Evolutionary conservation across 1,140 invertebrate genomes (phyloP).

Genomic region (Tenebrio molitor): DNA sequence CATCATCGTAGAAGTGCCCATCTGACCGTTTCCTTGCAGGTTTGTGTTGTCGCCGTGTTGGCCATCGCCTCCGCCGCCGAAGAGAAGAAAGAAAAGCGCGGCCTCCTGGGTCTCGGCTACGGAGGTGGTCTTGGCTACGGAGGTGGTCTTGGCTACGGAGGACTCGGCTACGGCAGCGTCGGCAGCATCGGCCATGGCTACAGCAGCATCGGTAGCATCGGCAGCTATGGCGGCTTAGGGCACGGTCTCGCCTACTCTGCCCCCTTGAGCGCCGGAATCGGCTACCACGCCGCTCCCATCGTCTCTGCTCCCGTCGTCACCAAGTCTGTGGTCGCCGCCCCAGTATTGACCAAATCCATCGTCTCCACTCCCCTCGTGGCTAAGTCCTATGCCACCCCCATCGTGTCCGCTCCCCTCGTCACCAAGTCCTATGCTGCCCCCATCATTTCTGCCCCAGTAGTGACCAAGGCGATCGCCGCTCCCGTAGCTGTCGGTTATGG

Average conservation of each 20-base stretch:
- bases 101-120: slow-evolving; percentile 51
- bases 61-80: slow-evolving; percentile 49
- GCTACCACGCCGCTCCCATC: slow-evolving; percentile 9
- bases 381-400: slow-evolving; percentile 48
- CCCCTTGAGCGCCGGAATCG: slow-evolving; percentile 29
- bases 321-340: slow-evolving; percentile 42
- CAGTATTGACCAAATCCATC: slow-evolving; percentile 44
- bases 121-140: slow-evolving; percentile 45
- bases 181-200: no score
- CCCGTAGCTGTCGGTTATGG: slow-evolving; percentile 3
- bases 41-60: slow-evolving; percentile 47
- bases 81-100: slow-evolving; percentile 53
- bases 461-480: slow-evolving; percentile 32
- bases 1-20: background rate
- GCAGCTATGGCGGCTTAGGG: slow-evolving; percentile 14
- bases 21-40: slow-evolving; percentile 25
- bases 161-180: slow-evolving; percentile 30
- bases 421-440: slow-evolving; percentile 43
- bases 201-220: no score
- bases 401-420: slow-evolving; percentile 39
- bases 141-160: slow-evolving; percentile 47
- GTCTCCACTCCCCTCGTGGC: slow-evolving; percentile 43
- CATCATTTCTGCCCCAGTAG: background rate
- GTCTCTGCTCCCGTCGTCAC: slow-evolving; percentile 25
- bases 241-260: slow-evolving; percentile 36